Conservation (phyloP, 2,113 vertebrate genomes). For the Phylloscopus whistleri region DNA sequence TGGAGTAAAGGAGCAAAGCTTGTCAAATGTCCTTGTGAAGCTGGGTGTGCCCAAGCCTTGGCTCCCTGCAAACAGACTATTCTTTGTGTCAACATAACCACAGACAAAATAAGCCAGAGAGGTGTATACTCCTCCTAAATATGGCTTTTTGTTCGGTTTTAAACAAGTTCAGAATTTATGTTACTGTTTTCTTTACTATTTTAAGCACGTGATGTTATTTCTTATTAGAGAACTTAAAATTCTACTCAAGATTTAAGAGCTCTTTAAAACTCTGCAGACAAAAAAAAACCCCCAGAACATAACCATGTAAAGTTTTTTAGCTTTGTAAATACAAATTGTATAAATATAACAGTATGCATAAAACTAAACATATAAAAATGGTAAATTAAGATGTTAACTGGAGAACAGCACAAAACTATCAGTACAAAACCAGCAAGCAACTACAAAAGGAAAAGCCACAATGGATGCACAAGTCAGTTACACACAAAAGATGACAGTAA, state of each 20-base stretch:
- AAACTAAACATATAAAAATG: not conserved
- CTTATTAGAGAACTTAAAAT: not conserved
- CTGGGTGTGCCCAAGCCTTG: rapidly evolving
- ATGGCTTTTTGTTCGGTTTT: not conserved
- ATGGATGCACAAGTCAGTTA: not conserved
- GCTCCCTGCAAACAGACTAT: not conserved
- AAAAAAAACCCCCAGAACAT: not conserved
- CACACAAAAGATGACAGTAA: not conserved
- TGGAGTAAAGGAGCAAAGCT: not conserved
- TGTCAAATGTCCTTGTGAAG: not conserved
- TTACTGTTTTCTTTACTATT: not conserved
- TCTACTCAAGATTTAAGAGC: not conserved
- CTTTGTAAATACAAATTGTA: not conserved
- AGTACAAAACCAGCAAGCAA: not conserved
- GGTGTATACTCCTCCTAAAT: not conserved
- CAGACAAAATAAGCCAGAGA: not conserved
- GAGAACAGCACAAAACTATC: not conserved
- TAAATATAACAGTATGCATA: not conserved
- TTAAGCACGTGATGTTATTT: not conserved
- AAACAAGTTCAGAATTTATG: not conserved
- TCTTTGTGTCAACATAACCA: not conserved
- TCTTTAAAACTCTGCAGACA: not conserved
- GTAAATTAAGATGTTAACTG: not conserved
- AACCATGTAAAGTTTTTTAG: not conserved
- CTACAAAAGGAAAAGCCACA: not conserved